Percentiles rank a stretch among this genome's conserved stretches.
Conservation (phyloP, 2,113 vertebrate species). For the Andinoacara biseriatus region DNA sequence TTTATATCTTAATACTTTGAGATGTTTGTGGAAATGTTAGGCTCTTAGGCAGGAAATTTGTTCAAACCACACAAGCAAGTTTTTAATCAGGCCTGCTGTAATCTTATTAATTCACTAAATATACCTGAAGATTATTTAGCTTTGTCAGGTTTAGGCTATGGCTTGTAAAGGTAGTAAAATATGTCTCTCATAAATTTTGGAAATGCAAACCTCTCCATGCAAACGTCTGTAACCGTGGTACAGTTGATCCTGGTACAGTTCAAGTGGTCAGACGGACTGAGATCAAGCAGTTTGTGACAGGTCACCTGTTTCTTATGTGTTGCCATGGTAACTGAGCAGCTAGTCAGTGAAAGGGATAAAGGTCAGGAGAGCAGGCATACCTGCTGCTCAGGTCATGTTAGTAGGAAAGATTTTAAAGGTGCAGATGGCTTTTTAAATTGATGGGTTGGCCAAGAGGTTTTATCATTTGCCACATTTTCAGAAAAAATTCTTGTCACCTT, state of each 20-base stretch:
- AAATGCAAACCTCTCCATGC: not conserved
- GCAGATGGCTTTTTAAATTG: too few species aligned
- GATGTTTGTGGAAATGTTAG: not conserved
- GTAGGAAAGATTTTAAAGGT: not conserved
- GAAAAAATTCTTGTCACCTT: not conserved
- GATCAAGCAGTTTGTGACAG: not conserved
- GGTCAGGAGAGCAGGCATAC: not conserved
- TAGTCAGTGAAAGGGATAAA: not conserved
- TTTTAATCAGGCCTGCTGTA: not conserved
- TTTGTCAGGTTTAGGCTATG: not conserved
- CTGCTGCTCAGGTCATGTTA: not conserved
- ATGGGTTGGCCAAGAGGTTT: not conserved
- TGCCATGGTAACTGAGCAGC: conserved; percentile 62
- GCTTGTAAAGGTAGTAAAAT: not conserved
- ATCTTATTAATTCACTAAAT: too few species aligned
- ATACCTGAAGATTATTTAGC: not conserved
- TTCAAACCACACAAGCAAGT: not conserved
- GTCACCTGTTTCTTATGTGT: conserved; percentile 31
- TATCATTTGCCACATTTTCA: not conserved
- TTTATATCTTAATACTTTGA: not conserved
- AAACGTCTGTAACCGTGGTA: not conserved
- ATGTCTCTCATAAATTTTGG: too few species aligned
- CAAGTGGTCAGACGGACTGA: not conserved
- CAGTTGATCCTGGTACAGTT: not conserved
- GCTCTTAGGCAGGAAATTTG: not conserved